Percentiles rank a stretch among this genome's conserved stretches.
Conservation (phyloP, 2,113 vertebrate species). For the Leptocoma aspasia region DNA sequence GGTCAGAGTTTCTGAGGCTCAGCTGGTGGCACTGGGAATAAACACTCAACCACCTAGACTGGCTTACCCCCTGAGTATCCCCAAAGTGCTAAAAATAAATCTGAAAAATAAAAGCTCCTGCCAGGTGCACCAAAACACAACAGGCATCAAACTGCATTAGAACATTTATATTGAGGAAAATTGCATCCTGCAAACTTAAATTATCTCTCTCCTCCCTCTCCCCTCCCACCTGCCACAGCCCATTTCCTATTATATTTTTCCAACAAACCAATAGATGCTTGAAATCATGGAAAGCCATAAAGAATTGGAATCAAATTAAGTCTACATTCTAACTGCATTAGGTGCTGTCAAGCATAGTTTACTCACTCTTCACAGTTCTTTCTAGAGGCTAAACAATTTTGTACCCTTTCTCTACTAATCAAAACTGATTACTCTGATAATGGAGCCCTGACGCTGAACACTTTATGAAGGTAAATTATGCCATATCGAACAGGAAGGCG, state of each 20-base stretch:
- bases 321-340: conserved; percentile 84
- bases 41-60: background rate
- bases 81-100: conserved; percentile 71
- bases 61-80: background rate
- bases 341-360: conserved; percentile 75
- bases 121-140: conserved; percentile 76
- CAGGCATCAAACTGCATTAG: conserved; percentile 90
- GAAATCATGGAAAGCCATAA: conserved; percentile 74
- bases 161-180: conserved; percentile 91
- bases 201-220: conserved; percentile 81
- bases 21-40: background rate
- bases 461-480: conserved; percentile 75
- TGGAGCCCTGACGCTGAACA: conserved; percentile 66
- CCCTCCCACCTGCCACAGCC: conserved; percentile 69
- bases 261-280: conserved; percentile 85
- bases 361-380: conserved; percentile 76
- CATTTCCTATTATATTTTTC: conserved; percentile 88
- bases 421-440: conserved; percentile 74
- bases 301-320: conserved; percentile 89
- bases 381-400: conserved; percentile 75
- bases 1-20: background rate
- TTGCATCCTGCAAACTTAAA: conserved; percentile 92
- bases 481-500: conserved; percentile 70
- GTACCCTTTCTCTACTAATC: conserved; percentile 75
- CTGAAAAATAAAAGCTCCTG: conserved; percentile 78